Evolutionary conservation across 1,140 invertebrate species (phyloP).

Genomic region (Oscheius sp.): DNA sequence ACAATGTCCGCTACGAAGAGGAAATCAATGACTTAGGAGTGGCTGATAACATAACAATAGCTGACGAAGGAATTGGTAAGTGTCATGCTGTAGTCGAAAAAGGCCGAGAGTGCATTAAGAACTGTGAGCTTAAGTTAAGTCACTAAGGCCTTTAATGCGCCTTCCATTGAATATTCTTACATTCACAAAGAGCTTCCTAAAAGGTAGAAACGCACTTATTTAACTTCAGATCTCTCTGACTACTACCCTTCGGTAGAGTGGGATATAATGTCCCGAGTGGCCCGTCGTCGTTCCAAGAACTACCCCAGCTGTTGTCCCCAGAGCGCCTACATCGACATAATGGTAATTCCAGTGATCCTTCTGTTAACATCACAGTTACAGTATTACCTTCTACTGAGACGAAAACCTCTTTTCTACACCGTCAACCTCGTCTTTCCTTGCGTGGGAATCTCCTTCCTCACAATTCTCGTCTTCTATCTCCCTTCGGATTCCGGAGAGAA

Average conservation of each 20-base stretch:
- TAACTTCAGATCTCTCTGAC: slow-evolving; percentile 79
- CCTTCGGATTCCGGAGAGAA: slow-evolving; percentile 97
- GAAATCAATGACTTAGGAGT: slow-evolving; percentile 53
- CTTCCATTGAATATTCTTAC: no score
- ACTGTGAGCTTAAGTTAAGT: no score
- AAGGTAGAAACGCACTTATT: no score
- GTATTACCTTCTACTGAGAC: slow-evolving; percentile 68
- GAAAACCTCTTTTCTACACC: slow-evolving; percentile 92
- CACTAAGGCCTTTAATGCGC: no score
- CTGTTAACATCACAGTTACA: slow-evolving; percentile 32
- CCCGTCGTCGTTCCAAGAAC: slow-evolving; percentile 78
- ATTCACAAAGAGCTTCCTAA: no score
- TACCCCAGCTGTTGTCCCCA: slow-evolving; percentile 80
- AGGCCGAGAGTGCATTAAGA: no score
- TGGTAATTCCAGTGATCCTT: slow-evolving; percentile 57
- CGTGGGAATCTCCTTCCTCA: slow-evolving; percentile 89
- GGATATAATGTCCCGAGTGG: slow-evolving; percentile 96
- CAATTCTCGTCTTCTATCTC: slow-evolving; percentile 94
- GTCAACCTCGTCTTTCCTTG: slow-evolving; percentile 94
- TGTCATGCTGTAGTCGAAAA: no score
- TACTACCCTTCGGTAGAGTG: slow-evolving; percentile 98
- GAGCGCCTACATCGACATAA: slow-evolving; percentile 83
- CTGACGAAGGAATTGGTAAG: slow-evolving; percentile 58
- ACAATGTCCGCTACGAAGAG: slow-evolving; percentile 38
- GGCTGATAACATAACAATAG: slow-evolving; percentile 52